A percentile compares a stretch with the other conserved stretches of the same genome.
phyloP scores from a whole-genome alignment of 2,113 vertebrate species.

The Eudyptes chrysolophus region DNA sequence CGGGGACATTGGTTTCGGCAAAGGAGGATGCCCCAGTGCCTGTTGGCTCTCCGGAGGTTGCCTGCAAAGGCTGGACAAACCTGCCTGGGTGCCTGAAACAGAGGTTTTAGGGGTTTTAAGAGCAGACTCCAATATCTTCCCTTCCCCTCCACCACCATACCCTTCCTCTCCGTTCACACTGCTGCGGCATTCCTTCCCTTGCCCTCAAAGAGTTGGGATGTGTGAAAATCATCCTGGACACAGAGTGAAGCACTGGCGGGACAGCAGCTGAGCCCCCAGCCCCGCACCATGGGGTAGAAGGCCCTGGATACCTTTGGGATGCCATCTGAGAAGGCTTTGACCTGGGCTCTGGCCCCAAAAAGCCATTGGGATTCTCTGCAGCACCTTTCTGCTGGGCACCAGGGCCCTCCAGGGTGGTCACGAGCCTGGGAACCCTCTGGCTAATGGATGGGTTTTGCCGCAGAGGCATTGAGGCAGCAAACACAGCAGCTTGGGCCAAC shows the following conservation, averaged over 20 bases:
- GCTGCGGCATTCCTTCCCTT: neutral
- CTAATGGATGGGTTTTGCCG: neutral
- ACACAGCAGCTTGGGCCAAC: neutral
- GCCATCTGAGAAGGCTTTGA: neutral
- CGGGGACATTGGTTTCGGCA: neutral
- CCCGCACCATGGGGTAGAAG: neutral
- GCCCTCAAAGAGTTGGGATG: fast-evolving
- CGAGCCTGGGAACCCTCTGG: neutral
- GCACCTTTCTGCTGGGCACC: neutral
- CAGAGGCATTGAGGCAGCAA: neutral
- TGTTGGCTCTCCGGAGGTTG: neutral
- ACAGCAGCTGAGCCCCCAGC: neutral
- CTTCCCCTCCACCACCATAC: neutral
- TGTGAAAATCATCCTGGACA: neutral
- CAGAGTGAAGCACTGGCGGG: neutral
- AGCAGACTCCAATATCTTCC: neutral
- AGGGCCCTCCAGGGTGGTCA: neutral
- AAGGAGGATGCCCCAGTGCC: neutral
- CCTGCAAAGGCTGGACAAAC: neutral
- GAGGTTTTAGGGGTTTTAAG: neutral
- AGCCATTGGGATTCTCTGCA: neutral
- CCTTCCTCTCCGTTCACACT: neutral
- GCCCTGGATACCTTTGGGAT: neutral
- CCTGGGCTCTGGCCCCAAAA: neutral
- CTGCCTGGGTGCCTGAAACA: neutral